A percentile compares a stretch with the other conserved stretches of the same genome.
phyloP scores from a whole-genome alignment of 2,888 invertebrate genomes.

The Escarpia spicata region DNA sequence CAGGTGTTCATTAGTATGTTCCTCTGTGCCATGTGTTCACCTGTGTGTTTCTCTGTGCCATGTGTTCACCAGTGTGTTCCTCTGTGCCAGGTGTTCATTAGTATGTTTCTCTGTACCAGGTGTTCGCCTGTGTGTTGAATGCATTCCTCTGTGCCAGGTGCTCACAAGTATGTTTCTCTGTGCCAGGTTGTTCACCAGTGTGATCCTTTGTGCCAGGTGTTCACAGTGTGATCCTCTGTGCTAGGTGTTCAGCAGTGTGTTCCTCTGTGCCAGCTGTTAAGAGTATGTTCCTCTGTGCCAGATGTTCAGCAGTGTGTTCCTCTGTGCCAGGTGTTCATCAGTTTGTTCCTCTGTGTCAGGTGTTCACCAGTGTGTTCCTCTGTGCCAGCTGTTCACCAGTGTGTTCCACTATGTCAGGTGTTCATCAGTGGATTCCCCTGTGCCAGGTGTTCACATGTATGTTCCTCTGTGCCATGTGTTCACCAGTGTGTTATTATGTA shows the following conservation, averaged over 20 bases:
- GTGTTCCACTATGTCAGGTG: constrained; percentile 67
- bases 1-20: no score
- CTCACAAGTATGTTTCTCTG: constrained; percentile 18
- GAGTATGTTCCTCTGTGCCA: not conserved
- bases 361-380: not conserved
- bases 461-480: no score
- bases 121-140: not conserved
- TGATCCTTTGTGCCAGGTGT: no score
- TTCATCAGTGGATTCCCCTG: constrained; percentile 77
- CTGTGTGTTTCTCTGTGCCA: no score
- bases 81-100: not conserved
- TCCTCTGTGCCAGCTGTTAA: no score
- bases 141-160: not conserved
- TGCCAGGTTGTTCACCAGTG: constrained; percentile 82
- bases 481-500: no score
- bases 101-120: not conserved
- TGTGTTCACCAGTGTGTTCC: no score
- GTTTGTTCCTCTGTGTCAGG: not conserved
- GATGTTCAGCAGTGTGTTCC: not conserved
- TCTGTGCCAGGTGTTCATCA: not conserved
- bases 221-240: no score
- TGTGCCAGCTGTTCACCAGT: not conserved
- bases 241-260: no score
- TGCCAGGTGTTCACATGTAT: no score
- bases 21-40: no score